These are phyloP conservation scores for Serranus cabrilla DNA, from an alignment of 2,797 vertebrate genomes.

Conservation along the genomic window DNA sequence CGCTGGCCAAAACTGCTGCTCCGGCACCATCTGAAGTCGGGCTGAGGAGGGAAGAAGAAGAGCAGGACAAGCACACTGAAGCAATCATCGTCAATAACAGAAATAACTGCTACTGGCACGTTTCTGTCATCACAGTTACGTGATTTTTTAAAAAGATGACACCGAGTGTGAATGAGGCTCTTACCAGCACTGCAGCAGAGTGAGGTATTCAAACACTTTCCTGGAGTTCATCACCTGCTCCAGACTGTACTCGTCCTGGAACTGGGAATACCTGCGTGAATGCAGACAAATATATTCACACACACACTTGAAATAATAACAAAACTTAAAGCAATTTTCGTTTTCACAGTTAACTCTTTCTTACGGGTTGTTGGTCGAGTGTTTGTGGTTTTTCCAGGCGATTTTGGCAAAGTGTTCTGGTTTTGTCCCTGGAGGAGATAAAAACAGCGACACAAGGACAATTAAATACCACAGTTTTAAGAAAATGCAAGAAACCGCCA, in stretches of 20 bases:
- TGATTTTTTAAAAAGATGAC: too few relatives aligned
- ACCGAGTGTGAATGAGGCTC: constrained; percentile 50
- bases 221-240: constrained; percentile 91
- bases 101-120: background rate
- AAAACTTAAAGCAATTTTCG: background rate
- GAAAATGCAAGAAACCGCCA: background rate
- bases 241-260: constrained; percentile 92
- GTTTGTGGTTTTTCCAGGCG: constrained; percentile 98
- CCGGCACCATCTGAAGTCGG: constrained; percentile 96
- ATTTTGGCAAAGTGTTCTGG: constrained; percentile 97
- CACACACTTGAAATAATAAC: background rate
- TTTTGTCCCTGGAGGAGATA: constrained; percentile 89
- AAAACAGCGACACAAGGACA: constrained; percentile 13
- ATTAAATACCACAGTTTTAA: background rate
- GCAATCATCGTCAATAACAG: background rate
- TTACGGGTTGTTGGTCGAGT: constrained; percentile 97
- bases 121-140: too few relatives aligned
- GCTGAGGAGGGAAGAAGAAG: constrained; percentile 74
- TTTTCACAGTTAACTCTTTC: constrained; percentile 54
- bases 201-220: constrained; percentile 92
- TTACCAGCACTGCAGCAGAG: constrained; percentile 98
- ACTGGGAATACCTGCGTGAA: constrained; percentile 92
- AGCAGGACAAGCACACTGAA: background rate
- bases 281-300: background rate
- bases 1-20: constrained; percentile 92